Evolutionary conservation across 2,888 invertebrate genomes (phyloP), one percentile per base, ranked within the genome.

Genomic region (Tuberolachnus salignus): DNA sequence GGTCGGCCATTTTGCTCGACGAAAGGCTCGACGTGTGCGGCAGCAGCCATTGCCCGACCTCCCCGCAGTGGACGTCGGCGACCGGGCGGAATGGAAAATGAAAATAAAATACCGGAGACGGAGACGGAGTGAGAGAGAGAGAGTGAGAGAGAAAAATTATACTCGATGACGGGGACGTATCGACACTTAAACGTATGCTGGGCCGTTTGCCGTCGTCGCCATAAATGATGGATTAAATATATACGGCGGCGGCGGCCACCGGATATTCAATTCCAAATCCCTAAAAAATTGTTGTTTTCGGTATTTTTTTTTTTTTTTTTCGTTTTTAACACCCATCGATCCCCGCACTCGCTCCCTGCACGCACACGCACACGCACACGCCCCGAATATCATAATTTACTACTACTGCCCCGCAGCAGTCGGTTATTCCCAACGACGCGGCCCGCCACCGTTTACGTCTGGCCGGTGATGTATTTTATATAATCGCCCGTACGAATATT

Each of bases 131-230:
- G 4, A 57, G 13, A 55, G 14, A 55, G 21, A 61, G 9, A 14
- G 8, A 34, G 34, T 10, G 61, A 19, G 13, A 19, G 19, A 63
- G 42, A 44, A 67, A 67, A 78, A 69, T 46, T 69, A n/a, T 57
- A 59, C 57, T 67, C 66, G 69, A 78, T 42, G 78, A 78, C 42
- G 59, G 78, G 78, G 69, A 78, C 78, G 69, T 61, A 78, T 78
- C 78, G 78, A 78, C 78, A 78, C 78, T 78, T 78, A 78, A 78
- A 78, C 78, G 78, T 78, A 78, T 69, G 34, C 34, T 34, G n/a
- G n/a, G 78, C 78, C 74, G 74, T 66, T 75, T 66, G 66, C 64
- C 67, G 78, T 78, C 78, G 78, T 34, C 34, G 34, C 34, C 69
- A 49, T 69, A 78, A 78, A 78, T 78, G 78, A 78, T 78, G 67